Base-by-base conservation (phyloP, 2,888 invertebrate species). In the Protonemura montana region DNA sequence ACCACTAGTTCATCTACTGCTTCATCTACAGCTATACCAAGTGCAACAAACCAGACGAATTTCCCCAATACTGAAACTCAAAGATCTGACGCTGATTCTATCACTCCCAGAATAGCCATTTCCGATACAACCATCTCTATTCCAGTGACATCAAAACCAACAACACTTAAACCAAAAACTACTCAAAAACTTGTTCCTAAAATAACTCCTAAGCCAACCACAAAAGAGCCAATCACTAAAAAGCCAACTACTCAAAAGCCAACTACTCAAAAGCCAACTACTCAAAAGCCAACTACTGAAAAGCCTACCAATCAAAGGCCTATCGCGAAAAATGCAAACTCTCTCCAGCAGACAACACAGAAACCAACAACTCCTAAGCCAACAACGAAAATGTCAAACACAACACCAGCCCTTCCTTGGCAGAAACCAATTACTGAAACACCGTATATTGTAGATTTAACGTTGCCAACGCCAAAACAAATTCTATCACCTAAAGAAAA, bases 161-260 rank as follows among this genome's bases (percentile, higher is more conserved):
- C 86, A 80, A 87, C 83, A n/a, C 29, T 35, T 16, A 77, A 26
- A 78, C 59, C 85, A n/a, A 82, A 41, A 30, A 82, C 76, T 25
- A 82, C 82, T n/a, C 25, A 3, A 26, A 85, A 82, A 21, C 27
- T 82, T 25, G 85, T 59, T 42, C 59, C 59, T 81, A 85, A 86
- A 76, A 88, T 86, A 76, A 90, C 92, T 88, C 91, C 92, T 88
- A 89, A 89, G 92, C 81, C 81, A 29, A 87, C 88, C 16, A 85
- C 76, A 27, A 0, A 82, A 77, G 7, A 27, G 82, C 41, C 87
- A 28, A 25, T 87, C 25, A 76, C 87, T 83, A 35, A 87, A 77
- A 82, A 85, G 25, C 29, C 87, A 26, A 86, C 87, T 27, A 87
- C 88, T 86, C 85, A 88, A 88, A 82, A 87, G 21, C 86, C 88